phyloP scores from a whole-genome alignment of 2,113 vertebrate species.

The Varanus komodoensis region DNA sequence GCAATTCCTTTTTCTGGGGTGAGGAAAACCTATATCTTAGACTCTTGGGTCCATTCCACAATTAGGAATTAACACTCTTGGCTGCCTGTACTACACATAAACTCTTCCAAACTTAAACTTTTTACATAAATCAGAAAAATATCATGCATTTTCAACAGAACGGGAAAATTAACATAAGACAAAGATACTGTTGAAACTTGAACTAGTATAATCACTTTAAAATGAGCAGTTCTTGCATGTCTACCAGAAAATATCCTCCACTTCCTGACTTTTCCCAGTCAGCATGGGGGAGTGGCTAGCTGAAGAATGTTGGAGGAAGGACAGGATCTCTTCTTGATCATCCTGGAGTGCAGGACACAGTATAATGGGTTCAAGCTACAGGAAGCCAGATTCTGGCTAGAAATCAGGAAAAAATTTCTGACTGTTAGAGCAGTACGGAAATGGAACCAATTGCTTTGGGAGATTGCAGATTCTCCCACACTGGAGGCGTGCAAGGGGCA shows the following conservation, averaged over 20 bases:
- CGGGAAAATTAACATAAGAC: not conserved
- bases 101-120: not conserved
- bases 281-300: too few species aligned
- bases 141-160: not conserved
- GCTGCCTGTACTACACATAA: not conserved
- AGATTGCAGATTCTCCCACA: too few species aligned
- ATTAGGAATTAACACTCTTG: not conserved
- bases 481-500: too few species aligned
- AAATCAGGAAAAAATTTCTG: too few species aligned
- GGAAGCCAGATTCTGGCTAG: too few species aligned
- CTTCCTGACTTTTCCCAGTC: too few species aligned
- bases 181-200: not conserved
- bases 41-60: not conserved
- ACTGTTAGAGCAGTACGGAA: too few species aligned
- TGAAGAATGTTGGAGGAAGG: too few species aligned
- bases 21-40: not conserved
- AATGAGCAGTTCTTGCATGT: not conserved
- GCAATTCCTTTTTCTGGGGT: not conserved
- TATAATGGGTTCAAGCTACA: too few species aligned
- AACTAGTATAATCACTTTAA: not conserved
- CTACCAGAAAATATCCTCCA: not conserved
- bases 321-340: too few species aligned
- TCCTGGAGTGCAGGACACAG: too few species aligned
- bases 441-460: too few species aligned
- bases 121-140: not conserved